Conservation (phyloP, 1,140 invertebrate species). For the Hesperophylax magnus region DNA sequence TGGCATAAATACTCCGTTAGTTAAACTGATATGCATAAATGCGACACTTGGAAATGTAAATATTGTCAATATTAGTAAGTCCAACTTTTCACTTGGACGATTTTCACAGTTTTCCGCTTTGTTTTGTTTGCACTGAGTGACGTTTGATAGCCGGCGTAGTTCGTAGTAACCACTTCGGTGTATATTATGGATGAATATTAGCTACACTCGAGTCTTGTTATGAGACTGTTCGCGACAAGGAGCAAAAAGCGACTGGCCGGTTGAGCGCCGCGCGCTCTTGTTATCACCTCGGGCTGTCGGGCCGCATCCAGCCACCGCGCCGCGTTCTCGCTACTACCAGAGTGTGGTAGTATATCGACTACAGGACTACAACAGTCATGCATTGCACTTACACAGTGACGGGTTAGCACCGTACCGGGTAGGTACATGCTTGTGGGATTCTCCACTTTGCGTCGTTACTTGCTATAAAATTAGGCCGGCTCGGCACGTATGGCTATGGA, state of each 20-base stretch:
- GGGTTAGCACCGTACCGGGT: too few species aligned
- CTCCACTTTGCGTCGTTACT: too few species aligned
- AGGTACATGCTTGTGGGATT: too few species aligned
- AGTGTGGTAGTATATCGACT: too few species aligned
- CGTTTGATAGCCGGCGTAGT: not conserved
- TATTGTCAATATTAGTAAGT: not conserved
- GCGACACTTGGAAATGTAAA: conserved; percentile 2
- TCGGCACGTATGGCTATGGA: too few species aligned
- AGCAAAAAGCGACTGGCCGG: not conserved
- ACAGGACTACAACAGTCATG: too few species aligned
- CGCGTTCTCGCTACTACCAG: not conserved
- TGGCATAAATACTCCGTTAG: not conserved
- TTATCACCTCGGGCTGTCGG: not conserved
- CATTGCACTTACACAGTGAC: too few species aligned
- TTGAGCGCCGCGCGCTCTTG: not conserved
- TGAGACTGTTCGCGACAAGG: not conserved
- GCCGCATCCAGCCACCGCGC: not conserved
- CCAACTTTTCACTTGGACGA: not conserved
- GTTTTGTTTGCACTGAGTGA: not conserved
- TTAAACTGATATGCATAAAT: not conserved
- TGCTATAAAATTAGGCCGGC: too few species aligned
- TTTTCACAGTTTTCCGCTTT: not conserved
- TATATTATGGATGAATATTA: not conserved
- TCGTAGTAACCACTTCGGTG: not conserved
- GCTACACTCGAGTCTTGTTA: too few species aligned